Percentiles rank a stretch among this genome's conserved stretches.
phyloP scores from a whole-genome alignment of 2,888 invertebrate species.

The Ormyrus thymus region DNA sequence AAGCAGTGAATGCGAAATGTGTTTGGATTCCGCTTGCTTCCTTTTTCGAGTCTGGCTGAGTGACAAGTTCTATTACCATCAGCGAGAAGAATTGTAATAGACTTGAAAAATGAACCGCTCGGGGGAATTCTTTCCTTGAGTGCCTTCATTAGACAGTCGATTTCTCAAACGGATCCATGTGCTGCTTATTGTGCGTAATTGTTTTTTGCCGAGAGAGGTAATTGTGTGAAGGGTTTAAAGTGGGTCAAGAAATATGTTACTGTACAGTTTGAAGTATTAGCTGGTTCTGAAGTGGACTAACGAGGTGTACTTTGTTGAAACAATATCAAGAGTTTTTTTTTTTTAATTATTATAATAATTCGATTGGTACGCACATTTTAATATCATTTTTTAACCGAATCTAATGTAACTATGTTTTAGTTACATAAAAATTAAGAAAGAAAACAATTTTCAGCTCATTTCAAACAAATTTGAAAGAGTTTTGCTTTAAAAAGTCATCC shows the following conservation, averaged over 20 bases:
- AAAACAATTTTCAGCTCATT: too few species aligned
- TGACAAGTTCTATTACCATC: constrained; percentile 60
- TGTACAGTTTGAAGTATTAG: too few species aligned
- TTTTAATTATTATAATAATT: constrained; percentile 13
- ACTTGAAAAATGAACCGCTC: constrained; percentile 51
- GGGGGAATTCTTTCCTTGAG: constrained; percentile 24
- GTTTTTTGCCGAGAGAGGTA: neutral
- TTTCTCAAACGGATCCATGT: constrained; percentile 31
- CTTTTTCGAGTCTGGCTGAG: constrained; percentile 42
- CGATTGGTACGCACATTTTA: neutral
- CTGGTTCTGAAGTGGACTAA: too few species aligned
- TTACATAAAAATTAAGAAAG: too few species aligned
- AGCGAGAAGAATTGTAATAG: constrained; percentile 59
- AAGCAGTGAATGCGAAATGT: constrained; percentile 62
- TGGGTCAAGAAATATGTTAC: neutral
- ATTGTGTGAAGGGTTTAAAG: neutral
- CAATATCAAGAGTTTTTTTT: neutral
- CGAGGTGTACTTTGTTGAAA: too few species aligned
- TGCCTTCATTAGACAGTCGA: constrained; percentile 34
- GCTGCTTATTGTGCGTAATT: neutral
- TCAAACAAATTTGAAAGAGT: too few species aligned
- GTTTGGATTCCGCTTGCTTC: constrained; percentile 47
- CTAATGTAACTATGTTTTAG: too few species aligned
- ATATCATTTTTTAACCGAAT: constrained; percentile 39
- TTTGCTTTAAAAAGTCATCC: too few species aligned